Evolutionary conservation across 1,140 invertebrate species (phyloP), one percentile per base, ranked within the genome.

Genomic region (Trachymyrmex cornetzi): DNA sequence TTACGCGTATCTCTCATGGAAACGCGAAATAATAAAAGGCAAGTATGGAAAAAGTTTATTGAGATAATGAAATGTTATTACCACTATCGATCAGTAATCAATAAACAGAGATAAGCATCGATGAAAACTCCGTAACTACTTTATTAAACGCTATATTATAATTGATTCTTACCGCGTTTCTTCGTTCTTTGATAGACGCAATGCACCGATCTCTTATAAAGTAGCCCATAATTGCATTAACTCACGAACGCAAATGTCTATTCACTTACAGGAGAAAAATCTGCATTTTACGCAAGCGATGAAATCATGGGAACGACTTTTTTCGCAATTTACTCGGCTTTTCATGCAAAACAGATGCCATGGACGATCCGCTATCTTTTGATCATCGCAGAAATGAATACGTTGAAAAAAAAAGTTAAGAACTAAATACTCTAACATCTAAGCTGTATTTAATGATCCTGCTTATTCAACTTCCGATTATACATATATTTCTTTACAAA

Each of bases 61-160:
- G 44, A 50, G 72, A 64, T 87, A 87, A 81, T 84, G 67, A 84
- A 75, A 74, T 75, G n/a, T 84, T 19, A 84, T 84, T 84, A 84
- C 27, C 55, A 27, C 74, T 87, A 87, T 89, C 79, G 69, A 87
- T 90, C 77, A 69, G 12, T 50, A 55, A 89, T 89, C 75, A 89
- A 87, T 87, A 79, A 89, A 86, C 44, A 84, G 63, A 53, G 64
- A 77, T 80, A 86, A 44, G 61, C 57, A 86, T 69, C 71, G 50
- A 38, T 22, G 53, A 53, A 84, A 64, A 84, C 53, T 71, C 64
- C 38, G 55, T 87, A 90, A 90, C 77, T 77, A 69, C 85, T 90
- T 89, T 80, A 89, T 89, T 79, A 87, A 77, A 71, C n/a, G 19
- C 57, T 44, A 48, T 74, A 87, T 84, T 84, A 75, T 87, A 89